Evolutionary conservation across 1,140 invertebrate genomes (phyloP).

Genomic region (Psilanteris sp.): DNA sequence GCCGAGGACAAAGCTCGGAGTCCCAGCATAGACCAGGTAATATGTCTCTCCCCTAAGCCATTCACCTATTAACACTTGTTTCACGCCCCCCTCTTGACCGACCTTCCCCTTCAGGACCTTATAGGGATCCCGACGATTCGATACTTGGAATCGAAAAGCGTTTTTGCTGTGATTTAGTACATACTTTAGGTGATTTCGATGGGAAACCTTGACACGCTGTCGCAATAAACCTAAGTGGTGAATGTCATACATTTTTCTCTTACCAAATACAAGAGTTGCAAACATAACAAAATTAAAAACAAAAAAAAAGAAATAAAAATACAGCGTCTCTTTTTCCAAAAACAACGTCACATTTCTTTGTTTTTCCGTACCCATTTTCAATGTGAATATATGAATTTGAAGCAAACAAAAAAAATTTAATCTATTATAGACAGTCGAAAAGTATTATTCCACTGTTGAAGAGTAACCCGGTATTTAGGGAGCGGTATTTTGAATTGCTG

Average conservation of each 20-base stretch:
- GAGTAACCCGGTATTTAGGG: constrained; percentile 31
- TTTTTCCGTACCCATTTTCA: too few relatives aligned
- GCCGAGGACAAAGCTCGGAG: constrained; percentile 88
- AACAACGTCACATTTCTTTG: constrained; percentile 39
- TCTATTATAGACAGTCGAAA: constrained; percentile 46
- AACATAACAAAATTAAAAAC: too few relatives aligned
- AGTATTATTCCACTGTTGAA: constrained; percentile 64
- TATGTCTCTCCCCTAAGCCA: constrained; percentile 50
- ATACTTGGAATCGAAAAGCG: constrained; percentile 16
- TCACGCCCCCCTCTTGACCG: constrained; percentile 10
- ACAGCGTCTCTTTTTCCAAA: constrained; percentile 18
- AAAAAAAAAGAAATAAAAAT: background rate
- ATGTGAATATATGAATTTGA: too few relatives aligned
- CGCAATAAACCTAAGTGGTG: constrained; percentile 23
- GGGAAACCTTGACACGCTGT: constrained; percentile 13
- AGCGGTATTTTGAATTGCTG: constrained; percentile 41
- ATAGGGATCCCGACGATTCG: constrained; percentile 29
- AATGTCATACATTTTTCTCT: constrained; percentile 9
- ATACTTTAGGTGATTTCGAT: constrained; percentile 35
- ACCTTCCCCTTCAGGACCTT: constrained; percentile 5
- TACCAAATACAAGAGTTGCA: constrained; percentile 4
- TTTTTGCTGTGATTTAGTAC: constrained; percentile 13
- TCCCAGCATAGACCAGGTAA: constrained; percentile 95
- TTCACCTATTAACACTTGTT: constrained; percentile 42
- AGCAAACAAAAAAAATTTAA: background rate